Evolutionary conservation across 30 jellyfish, hydroid and myxozoan species (phyloP), one percentile per base, ranked within the genome.

Genomic region (Nemopilema nomurai): DNA sequence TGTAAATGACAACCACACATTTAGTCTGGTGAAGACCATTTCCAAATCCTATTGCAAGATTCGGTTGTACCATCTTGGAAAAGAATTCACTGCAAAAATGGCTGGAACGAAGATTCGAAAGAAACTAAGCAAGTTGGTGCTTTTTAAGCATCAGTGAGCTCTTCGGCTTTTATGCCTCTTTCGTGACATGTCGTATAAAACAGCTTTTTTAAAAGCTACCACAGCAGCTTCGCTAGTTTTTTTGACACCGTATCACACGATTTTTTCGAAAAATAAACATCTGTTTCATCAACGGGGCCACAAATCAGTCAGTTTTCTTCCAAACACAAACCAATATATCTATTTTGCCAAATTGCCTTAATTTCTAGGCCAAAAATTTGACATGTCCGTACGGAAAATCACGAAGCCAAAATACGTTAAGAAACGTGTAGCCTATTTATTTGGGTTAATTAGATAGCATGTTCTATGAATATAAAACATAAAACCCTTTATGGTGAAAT

Each of bases 21-120:
- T 69, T 51, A n/a, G 33, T n/a, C 91, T 82, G 65, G 49, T 68
- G 30, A 50, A 74, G 64, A 41, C 49, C 20, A 72, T 84, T 23
- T 24, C 82, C 79, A 74, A 84, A 67, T 51, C 69, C 89, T 84
- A 74, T 33, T 75, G 89, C 79, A 84, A 84, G 67, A 74, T 84
- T 18, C 65, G 80, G 63, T 67, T 73, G 0, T 30, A 84, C 64
- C 91, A 84, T 51, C 80, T 84, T 23, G 93, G 82, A 17, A 84
- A 83, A 74, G 71, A 63, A 26, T 20, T 30, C 25, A 76, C 79
- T 1, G 49, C 33, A 28, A 29, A 65, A 63, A 30, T 53, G 72
- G 68, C 79, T 21, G 88, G 82, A 26, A 19, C 66, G 16, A 65
- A 65, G 71, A 30, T 71, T n/a, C 22, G 89, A 67, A 77, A 67